Percentiles rank a stretch among this genome's conserved stretches.
These are phyloP conservation scores for Garra rufa DNA, from an alignment of 2,113 vertebrate species.

Conservation along the genomic window DNA sequence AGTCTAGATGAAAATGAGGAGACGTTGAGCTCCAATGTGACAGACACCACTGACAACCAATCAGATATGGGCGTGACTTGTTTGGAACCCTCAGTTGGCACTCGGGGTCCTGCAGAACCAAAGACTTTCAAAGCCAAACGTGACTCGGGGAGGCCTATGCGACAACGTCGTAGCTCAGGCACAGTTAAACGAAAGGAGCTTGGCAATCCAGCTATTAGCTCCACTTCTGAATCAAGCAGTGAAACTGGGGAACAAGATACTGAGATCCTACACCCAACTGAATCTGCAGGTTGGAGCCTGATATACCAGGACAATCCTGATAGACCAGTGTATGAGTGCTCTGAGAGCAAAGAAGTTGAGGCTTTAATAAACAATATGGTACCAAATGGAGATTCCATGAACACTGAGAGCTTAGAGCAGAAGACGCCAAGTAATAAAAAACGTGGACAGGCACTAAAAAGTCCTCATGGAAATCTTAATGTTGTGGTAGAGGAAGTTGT, in stretches of 20 bases:
- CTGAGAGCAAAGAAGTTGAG: not conserved
- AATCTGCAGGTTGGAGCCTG: not conserved
- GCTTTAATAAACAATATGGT: not conserved
- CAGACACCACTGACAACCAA: not conserved
- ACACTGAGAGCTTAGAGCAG: not conserved
- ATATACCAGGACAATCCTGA: not conserved
- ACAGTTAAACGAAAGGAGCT: not conserved
- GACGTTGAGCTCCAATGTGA: no score
- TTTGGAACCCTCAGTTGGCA: not conserved
- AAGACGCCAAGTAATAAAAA: not conserved
- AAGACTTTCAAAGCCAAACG: slow-evolving; percentile 13
- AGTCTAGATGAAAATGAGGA: not conserved
- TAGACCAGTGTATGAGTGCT: not conserved
- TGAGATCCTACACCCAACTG: slow-evolving; percentile 6
- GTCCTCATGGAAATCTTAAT: not conserved
- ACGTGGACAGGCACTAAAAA: slow-evolving; percentile 2
- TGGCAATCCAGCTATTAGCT: not conserved
- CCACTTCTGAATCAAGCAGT: not conserved
- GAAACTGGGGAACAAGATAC: not conserved
- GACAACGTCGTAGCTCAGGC: not conserved
- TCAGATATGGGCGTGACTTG: not conserved
- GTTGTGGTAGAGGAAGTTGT: not conserved
- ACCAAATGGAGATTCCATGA: no score
- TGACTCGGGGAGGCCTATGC: not conserved
- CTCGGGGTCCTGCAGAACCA: not conserved